Conservation (phyloP, 30 jellyfish, hydroid and myxozoan species). For the Pelagia noctiluca region DNA sequence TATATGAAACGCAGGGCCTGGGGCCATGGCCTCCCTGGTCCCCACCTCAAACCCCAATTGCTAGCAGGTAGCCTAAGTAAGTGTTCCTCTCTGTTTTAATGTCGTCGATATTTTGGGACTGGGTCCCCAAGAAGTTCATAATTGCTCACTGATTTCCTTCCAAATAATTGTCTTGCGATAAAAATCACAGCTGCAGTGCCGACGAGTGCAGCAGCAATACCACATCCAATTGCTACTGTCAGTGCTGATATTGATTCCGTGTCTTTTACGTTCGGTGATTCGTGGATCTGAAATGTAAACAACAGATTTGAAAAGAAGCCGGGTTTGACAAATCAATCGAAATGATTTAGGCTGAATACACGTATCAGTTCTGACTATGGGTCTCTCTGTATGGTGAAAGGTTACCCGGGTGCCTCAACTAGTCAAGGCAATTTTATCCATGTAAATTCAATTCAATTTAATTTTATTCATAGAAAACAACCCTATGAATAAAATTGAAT, state of each 20-base stretch:
- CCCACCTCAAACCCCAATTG: too few species aligned
- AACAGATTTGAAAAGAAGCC: too few species aligned
- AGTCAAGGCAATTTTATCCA: too few species aligned
- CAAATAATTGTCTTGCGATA: slow-evolving; percentile 87
- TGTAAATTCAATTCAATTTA: too few species aligned
- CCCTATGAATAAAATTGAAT: too few species aligned
- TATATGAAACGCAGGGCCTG: too few species aligned
- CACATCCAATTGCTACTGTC: slow-evolving; percentile 97
- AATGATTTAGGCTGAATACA: neutral
- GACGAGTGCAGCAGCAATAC: slow-evolving; percentile 94
- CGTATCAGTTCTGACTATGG: neutral
- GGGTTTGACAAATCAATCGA: neutral
- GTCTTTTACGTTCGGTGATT: slow-evolving; percentile 84
- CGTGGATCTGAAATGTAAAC: slow-evolving; percentile 79
- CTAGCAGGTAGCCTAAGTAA: too few species aligned
- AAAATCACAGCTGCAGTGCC: slow-evolving; percentile 96
- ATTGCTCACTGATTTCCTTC: slow-evolving; percentile 65
- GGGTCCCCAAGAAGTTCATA: slow-evolving; percentile 71
- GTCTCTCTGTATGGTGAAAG: too few species aligned
- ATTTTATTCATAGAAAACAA: too few species aligned
- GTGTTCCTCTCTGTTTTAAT: too few species aligned
- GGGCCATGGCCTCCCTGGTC: too few species aligned
- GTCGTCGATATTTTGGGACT: slow-evolving; percentile 45
- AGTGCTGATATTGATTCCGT: slow-evolving; percentile 93
- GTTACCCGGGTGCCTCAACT: too few species aligned